A percentile compares a stretch with the other conserved stretches of the same genome.
Conservation (phyloP, 2,797 vertebrate genomes). For the Scyliorhinus canicula region DNA sequence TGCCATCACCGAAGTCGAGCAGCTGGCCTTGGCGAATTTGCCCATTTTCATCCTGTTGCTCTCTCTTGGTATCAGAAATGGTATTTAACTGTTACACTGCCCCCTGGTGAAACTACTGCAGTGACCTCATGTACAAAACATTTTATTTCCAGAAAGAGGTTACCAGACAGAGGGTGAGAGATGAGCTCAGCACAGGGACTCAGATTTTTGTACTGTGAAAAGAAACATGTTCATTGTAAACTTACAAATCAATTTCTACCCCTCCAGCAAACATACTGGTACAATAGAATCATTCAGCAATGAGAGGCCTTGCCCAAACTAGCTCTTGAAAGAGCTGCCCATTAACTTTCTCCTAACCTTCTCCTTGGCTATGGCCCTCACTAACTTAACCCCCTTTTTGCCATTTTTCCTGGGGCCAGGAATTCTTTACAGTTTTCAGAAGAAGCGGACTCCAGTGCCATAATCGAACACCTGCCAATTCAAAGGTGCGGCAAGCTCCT, state of each 20-base stretch:
- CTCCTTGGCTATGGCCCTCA: constrained; percentile 41
- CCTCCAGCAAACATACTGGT: not conserved
- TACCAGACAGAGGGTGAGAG: not conserved
- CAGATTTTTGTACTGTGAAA: not conserved
- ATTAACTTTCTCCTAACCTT: constrained; percentile 50
- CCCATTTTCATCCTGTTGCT: not conserved
- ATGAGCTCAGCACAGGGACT: not conserved
- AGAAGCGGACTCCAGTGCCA: not conserved
- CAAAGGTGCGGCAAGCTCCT: not conserved
- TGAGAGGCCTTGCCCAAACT: too few relatives aligned
- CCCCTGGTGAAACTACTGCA: not conserved
- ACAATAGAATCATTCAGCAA: constrained; percentile 44
- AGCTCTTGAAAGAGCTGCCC: constrained; percentile 48
- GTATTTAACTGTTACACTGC: too few relatives aligned
- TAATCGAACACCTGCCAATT: not conserved
- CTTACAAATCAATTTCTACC: not conserved
- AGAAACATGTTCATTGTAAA: not conserved
- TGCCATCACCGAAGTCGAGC: not conserved
- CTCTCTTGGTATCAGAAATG: not conserved
- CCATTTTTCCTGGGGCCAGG: too few relatives aligned
- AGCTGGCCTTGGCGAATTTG: not conserved
- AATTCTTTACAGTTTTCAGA: not conserved
- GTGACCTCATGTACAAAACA: not conserved
- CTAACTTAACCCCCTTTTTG: not conserved
- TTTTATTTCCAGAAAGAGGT: not conserved